Percentiles rank a stretch among this genome's conserved stretches.
Conservation (phyloP, 2,113 vertebrate genomes). For the Vombatus ursinus region DNA sequence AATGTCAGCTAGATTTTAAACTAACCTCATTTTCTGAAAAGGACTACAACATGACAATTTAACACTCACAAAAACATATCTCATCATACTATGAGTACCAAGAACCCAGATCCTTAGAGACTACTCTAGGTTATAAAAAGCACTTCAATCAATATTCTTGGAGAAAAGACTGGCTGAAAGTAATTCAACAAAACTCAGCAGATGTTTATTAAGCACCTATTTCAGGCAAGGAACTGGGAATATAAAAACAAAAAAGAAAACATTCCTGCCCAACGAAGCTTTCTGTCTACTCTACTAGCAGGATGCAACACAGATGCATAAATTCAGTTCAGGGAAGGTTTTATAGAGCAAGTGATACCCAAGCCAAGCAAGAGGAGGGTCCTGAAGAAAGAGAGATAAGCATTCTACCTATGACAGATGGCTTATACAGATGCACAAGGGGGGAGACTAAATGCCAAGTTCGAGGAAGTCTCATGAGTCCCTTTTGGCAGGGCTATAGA, state of each 20-base stretch:
- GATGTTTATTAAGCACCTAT: background rate
- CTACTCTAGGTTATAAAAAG: too few relatives aligned
- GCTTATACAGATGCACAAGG: background rate
- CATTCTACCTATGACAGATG: background rate
- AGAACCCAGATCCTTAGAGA: background rate
- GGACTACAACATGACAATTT: constrained; percentile 17
- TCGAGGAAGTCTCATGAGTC: background rate
- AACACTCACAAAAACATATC: constrained; percentile 1
- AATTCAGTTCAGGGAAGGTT: background rate
- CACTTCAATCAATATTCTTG: too few relatives aligned
- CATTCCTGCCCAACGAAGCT: background rate
- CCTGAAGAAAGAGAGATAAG: background rate
- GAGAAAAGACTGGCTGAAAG: background rate
- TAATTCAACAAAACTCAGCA: background rate
- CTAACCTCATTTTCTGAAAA: constrained; percentile 15
- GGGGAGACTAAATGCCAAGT: background rate
- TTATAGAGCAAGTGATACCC: background rate
- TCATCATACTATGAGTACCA: background rate
- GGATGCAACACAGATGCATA: background rate
- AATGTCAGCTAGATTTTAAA: constrained; percentile 31
- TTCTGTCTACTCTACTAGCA: background rate
- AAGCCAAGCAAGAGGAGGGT: background rate
- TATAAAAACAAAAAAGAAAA: background rate
- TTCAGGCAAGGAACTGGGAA: background rate
- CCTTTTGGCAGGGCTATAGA: background rate